These are phyloP conservation scores for Jaculus jaculus DNA, from an alignment of 2,113 vertebrate genomes.

Conservation along the genomic window DNA sequence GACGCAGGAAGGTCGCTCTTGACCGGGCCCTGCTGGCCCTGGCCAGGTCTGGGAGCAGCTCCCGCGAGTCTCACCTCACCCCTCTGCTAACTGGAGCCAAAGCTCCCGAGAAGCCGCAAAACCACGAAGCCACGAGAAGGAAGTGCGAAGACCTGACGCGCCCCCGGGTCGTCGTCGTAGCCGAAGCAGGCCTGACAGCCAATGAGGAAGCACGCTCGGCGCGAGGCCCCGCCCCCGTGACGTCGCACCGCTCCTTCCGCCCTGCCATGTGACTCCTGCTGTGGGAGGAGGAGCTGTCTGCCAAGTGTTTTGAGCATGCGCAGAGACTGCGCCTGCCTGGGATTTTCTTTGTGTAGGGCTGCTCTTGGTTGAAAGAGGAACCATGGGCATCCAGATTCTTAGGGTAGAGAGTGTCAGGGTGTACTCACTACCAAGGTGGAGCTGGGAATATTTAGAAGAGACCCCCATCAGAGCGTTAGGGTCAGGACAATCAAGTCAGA, in stretches of 20 bases:
- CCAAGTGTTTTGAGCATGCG: no score
- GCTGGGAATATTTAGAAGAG: background rate
- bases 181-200: background rate
- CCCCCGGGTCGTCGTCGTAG: no score
- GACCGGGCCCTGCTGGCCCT: rapidly evolving
- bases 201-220: background rate
- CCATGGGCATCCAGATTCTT: background rate
- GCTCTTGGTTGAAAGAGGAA: background rate
- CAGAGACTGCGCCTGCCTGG: no score
- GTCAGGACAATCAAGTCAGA: background rate
- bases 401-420: background rate
- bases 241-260: no score
- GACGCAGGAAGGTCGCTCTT: rapidly evolving
- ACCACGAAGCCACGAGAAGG: no score
- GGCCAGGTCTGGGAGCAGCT: rapidly evolving
- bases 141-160: background rate
- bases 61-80: no score
- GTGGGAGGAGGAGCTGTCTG: background rate
- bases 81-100: no score
- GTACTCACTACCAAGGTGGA: no score
- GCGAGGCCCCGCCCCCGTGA: background rate
- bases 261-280: background rate
- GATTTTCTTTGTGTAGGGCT: no score
- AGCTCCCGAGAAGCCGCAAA: no score
- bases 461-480: background rate